Base-by-base conservation (phyloP, 2,888 invertebrate genomes). In the Polylopha cassiicola region DNA sequence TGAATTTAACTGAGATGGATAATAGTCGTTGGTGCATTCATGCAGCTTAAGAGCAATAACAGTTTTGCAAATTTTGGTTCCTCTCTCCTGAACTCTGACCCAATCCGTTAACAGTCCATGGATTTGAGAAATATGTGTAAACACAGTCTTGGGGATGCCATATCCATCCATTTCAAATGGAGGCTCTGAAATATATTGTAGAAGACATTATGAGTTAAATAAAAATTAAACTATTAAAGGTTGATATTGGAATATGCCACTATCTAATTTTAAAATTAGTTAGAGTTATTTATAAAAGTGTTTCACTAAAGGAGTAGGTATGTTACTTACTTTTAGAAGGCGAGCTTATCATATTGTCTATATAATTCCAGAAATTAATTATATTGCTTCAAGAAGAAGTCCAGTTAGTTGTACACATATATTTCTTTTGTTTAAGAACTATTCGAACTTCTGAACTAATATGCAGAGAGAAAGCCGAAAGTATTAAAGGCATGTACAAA, bases 131-230 rank as follows among this genome's bases (percentile, higher is more conserved):
- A 81, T 48, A 44, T 84, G 84, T 3, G 70, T 72, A 44, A 69
- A 81, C 4, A 81, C 72, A 0, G 78, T 79, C 57, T 73, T 81
- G 1, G 78, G 67, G 21, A 82, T 56, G 3, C 71, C 79, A 15
- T 70, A 62, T 10, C 59, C 58, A 32, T 76, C 73, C n/a, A n/a
- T n/a, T 57, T 77, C 80, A 39, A 22, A n/a, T n/a, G n/a, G n/a
- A n/a, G n/a, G n/a, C n/a, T n/a, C n/a, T n/a, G n/a, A 20, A 21
- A 1, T 6, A 13, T 26, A 13, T 26, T 2, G 7, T 13, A 15
- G 34, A 32, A 6, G 21, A 13, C n/a, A 22, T 5, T 18, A 5
- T 10, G 23, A 22, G 24, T 14, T n/a, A 6, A 16, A 24, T 18
- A 33, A 20, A 18, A 21, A 10, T 17, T 18, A 29, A n/a, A n/a